phyloP scores from a whole-genome alignment of 1,140 invertebrate species.

The Zaprionus vittiger region DNA sequence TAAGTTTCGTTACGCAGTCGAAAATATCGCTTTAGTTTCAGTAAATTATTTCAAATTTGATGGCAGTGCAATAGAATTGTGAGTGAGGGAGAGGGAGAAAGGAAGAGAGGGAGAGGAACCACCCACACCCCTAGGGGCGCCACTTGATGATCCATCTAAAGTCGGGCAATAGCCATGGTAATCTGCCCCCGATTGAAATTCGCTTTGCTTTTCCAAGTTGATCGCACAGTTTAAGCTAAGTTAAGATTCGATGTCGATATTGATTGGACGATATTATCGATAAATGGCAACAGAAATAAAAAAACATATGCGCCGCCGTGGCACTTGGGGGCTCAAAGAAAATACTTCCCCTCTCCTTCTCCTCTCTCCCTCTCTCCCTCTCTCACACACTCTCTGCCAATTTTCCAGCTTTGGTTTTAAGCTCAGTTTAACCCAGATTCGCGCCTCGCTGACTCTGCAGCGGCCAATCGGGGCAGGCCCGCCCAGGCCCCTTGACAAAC shows the following conservation, averaged over 20 bases:
- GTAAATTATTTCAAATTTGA: slow-evolving; percentile 1
- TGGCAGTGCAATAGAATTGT: not conserved
- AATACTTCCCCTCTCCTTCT: not conserved
- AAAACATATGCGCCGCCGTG: slow-evolving; percentile 5
- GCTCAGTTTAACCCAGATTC: slow-evolving; percentile 72
- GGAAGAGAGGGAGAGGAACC: not conserved
- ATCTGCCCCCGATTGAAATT: slow-evolving; percentile 10
- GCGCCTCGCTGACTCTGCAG: slow-evolving; percentile 13
- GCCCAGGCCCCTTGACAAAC: slow-evolving; percentile 65
- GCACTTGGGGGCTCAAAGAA: slow-evolving; percentile 3
- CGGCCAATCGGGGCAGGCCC: slow-evolving; percentile 34
- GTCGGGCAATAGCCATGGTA: slow-evolving; percentile 18
- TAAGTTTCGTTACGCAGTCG: not conserved
- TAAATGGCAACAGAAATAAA: not conserved
- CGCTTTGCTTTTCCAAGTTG: slow-evolving; percentile 22
- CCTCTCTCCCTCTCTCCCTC: not conserved
- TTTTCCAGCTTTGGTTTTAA: slow-evolving; percentile 42
- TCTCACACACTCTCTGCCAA: not conserved
- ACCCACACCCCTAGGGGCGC: not conserved
- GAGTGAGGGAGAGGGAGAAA: not conserved
- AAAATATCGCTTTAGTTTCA: not conserved
- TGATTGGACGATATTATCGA: slow-evolving; percentile 20
- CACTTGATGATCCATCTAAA: slow-evolving; percentile 24
- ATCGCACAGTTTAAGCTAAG: slow-evolving; percentile 28
- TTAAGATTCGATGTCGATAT: slow-evolving; percentile 14